Percentiles rank a stretch among this genome's conserved stretches.
Evolutionary conservation across 2,888 invertebrate species (phyloP).

Genomic region (Euplagia quadripunctaria): DNA sequence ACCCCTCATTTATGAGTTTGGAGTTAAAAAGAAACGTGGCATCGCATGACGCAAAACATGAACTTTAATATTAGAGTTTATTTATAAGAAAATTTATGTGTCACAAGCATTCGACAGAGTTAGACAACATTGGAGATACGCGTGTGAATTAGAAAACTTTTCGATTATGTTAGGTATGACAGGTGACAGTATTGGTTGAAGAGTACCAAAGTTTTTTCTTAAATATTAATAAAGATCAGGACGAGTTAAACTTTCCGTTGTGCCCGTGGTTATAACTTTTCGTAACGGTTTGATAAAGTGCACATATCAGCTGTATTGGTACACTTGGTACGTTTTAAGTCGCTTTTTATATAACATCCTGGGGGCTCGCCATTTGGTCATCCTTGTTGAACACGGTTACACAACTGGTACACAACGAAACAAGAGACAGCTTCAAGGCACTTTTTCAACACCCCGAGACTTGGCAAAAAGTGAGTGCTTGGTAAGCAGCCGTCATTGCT

Average conservation of each 20-base stretch:
- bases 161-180: constrained; percentile 30
- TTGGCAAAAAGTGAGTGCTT: too few species aligned
- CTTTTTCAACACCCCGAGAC: too few species aligned
- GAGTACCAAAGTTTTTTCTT: background rate
- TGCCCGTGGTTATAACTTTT: background rate
- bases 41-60: background rate
- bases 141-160: constrained; percentile 44
- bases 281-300: too few species aligned
- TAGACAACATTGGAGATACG: constrained; percentile 33
- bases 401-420: too few species aligned
- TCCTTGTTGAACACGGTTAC: too few species aligned
- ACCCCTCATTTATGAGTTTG: too few species aligned
- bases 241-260: background rate
- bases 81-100: constrained; percentile 49
- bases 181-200: background rate
- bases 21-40: background rate
- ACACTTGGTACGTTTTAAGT: too few species aligned
- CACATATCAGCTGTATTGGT: too few species aligned
- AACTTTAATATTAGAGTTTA: constrained; percentile 19
- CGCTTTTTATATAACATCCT: too few species aligned
- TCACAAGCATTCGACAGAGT: constrained; percentile 40
- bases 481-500: too few species aligned
- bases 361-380: too few species aligned
- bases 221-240: background rate
- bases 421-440: too few species aligned